phyloP scores from a whole-genome alignment of 2,797 vertebrate genomes.

The Phalloptychus januarius region DNA sequence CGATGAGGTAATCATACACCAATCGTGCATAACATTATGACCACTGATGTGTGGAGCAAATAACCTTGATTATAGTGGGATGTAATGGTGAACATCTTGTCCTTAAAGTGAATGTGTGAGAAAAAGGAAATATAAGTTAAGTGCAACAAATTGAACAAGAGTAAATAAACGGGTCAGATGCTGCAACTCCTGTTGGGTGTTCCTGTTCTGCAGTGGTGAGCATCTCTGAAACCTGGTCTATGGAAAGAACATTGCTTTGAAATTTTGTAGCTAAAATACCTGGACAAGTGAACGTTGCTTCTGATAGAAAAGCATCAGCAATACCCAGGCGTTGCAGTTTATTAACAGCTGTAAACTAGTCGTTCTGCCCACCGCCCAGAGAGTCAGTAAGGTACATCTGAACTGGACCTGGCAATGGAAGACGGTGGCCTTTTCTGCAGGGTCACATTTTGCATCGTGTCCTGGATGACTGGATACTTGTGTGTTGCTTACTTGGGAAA shows the following conservation, averaged over 20 bases:
- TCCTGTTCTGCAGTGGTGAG: constrained; percentile 3
- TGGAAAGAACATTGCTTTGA: not conserved
- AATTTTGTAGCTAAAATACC: not conserved
- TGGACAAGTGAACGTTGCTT: not conserved
- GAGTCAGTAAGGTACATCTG: not conserved
- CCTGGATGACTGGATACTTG: not conserved
- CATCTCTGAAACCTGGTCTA: not conserved
- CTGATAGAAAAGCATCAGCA: not conserved
- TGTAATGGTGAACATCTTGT: not conserved
- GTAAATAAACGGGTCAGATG: not conserved
- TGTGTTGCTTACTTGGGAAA: not conserved
- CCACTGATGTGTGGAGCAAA: not conserved
- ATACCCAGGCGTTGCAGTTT: not conserved
- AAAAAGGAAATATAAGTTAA: not conserved
- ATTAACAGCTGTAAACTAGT: not conserved
- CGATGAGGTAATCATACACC: constrained; percentile 4
- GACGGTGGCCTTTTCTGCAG: not conserved
- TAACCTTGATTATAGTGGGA: not conserved
- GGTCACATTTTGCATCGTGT: not conserved
- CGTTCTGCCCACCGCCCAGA: not conserved
- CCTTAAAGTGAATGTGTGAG: not conserved
- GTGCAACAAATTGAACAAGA: not conserved
- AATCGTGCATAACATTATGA: not conserved
- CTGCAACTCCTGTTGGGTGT: not conserved
- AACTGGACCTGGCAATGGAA: not conserved